phyloP scores from a whole-genome alignment of 2,888 invertebrate species.

The Saturnia japonica region DNA sequence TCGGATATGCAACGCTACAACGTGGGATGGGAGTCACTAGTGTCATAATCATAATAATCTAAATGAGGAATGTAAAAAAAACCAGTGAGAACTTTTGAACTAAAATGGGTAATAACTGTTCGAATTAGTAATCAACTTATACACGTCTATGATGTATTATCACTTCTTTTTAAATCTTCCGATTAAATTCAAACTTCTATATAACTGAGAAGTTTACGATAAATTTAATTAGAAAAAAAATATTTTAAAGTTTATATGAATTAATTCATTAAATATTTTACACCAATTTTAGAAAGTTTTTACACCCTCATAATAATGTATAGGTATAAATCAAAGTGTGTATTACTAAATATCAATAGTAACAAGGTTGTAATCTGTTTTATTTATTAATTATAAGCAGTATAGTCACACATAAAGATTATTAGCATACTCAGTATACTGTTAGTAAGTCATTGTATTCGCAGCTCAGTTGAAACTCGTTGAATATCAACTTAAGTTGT shows the following conservation, averaged over 20 bases:
- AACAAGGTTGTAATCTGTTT: not conserved
- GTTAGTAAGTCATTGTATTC: not conserved
- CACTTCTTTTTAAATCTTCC: not conserved
- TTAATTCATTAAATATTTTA: no score
- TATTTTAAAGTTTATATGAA: no score
- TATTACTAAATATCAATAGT: not conserved
- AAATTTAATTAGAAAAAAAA: no score
- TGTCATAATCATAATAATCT: conserved; percentile 52
- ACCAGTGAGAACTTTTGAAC: conserved; percentile 52
- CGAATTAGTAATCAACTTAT: not conserved
- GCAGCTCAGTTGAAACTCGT: not conserved
- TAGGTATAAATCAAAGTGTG: no score
- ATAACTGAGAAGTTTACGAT: not conserved
- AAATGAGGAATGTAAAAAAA: conserved; percentile 50
- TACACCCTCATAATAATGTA: no score
- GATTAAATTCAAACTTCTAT: not conserved
- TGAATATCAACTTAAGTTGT: not conserved
- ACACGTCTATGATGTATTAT: not conserved
- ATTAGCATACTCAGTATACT: conserved; percentile 17
- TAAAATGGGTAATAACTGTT: conserved; percentile 40
- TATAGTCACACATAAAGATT: not conserved
- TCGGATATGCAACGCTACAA: not conserved
- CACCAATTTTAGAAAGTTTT: no score
- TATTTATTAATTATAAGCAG: not conserved
- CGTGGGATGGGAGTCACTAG: conserved; percentile 31